Conservation (phyloP, 2,113 vertebrate genomes). For the Alouatta palliata region DNA sequence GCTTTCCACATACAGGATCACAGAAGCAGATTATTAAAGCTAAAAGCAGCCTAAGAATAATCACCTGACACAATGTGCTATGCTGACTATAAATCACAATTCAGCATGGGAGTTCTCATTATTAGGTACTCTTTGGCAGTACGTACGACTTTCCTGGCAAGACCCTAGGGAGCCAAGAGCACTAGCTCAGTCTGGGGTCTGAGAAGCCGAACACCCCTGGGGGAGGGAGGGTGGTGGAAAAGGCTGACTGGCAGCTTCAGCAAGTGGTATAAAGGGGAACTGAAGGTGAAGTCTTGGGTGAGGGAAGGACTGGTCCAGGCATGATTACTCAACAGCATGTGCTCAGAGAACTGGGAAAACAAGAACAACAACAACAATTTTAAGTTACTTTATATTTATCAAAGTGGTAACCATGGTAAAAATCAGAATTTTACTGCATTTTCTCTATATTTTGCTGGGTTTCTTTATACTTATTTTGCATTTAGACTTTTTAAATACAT, state of each 20-base stretch:
- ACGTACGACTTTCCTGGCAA: not conserved
- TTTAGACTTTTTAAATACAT: conserved; percentile 24
- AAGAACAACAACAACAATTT: conserved; percentile 13
- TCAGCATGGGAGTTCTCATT: not conserved
- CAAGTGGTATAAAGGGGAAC: conserved; percentile 9
- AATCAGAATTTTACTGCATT: conserved; percentile 6
- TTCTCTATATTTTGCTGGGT: conserved; percentile 7
- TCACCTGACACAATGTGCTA: not conserved
- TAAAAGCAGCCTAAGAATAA: not conserved
- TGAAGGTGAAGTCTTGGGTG: conserved; percentile 25
- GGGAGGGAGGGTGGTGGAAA: not conserved
- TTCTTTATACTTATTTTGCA: conserved; percentile 25
- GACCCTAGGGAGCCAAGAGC: not conserved
- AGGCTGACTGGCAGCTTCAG: not conserved
- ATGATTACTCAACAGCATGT: conserved; percentile 26
- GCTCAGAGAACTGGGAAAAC: not conserved
- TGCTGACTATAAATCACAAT: conserved; percentile 1
- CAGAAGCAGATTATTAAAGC: not conserved
- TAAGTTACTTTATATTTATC: conserved; percentile 31
- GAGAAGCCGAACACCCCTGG: not conserved
- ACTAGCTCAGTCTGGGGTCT: not conserved
- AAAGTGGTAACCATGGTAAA: not conserved
- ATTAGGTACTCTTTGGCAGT: not conserved
- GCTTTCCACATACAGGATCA: not conserved
- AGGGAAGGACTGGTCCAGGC: not conserved